Evolutionary conservation across 64 coral and sea anemone species (phyloP), one percentile per base, ranked within the genome.

Genomic region (Stichodactyla mertensii): DNA sequence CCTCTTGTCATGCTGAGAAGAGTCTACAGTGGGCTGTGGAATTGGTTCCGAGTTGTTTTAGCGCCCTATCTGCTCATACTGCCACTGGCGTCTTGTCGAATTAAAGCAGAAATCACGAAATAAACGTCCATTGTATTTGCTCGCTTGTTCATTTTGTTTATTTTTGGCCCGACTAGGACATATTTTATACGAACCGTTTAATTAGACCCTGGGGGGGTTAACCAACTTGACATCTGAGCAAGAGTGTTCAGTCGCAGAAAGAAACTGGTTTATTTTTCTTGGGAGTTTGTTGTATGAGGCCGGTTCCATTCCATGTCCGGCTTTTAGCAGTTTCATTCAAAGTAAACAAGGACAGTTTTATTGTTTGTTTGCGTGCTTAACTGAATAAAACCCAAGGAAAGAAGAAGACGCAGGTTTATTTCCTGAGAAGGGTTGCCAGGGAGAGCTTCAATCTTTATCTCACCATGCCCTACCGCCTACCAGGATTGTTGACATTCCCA

Each of bases 351-450:
- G 10, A 10, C 2, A 28, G n/a, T 74, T 74, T 74, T 74, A 74
- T 74, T 74, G 23, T 74, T 74, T 27, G 24, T 74, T 74, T 74
- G 69, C 69, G 69, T 74, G 69, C 23, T 7, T 74, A 1, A 8
- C 12, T 74, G n/a, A 74, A 74, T 26, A 74, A 74, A 74, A 74
- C 36, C 69, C 22, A 31, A 36, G 69, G 24, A 31, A 74, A 28
- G 69, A 31, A 74, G 7, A 31, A 66, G 62, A 66, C 5, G 8
- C 7, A 26, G 12, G 69, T 74, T 45, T 74, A 74, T 74, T 74
- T 74, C 69, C 69, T 74, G 69, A 11, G 26, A 74, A 74, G 69
- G 22, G 69, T 74, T 74, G 69, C 69, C 69, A 74, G 26, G 69
- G 69, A 6, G 69, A 26, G 69, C 8, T 74, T 31, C 24, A 74